Evolutionary conservation across 2,888 invertebrate species (phyloP), one percentile per base, ranked within the genome.

Genomic region (Hyppa rectilinea): DNA sequence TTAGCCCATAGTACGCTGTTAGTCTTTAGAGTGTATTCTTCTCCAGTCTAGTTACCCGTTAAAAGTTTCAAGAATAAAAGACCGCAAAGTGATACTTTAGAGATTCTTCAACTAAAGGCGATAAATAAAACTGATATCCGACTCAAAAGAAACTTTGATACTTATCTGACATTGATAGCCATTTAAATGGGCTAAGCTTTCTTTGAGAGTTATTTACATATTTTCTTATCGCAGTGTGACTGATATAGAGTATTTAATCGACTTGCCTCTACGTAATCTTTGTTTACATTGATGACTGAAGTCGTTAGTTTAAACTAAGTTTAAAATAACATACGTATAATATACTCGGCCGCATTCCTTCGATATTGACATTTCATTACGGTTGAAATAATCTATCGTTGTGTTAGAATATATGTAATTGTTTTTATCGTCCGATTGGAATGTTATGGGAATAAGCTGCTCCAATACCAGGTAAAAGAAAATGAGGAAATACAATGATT

Each of bases 151-250:
- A 77, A 71, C 61, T 81, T 67, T 62, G 71, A 73, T 73, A n/a
- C n/a, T n/a, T n/a, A 75, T 68, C 63, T 72, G 70, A 73, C 66
- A 73, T 73, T 75, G 75, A 81, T 62, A 78, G 71, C 68, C 70
- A 66, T 72, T 86, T 75, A 77, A 78, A 71, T 53, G 40, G 38
- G 55, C 71, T 81, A 70, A 82, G 81, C 67, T 79, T 77, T 77
- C 65, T 72, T 75, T 71, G 71, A 75, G 56, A 80, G 65, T 66
- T 84, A 71, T 82, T 80, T 80, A 87, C 79, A 77, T 76, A 64
- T 74, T 75, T 68, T 59, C 77, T 81, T 77, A 81, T 77, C 78
- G 75, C 45, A 26, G 53, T 71, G 56, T 74, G 67, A 72, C 63
- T 74, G 75, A 62, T 75, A 75, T 69, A 63, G 63, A 73, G 71